Base-by-base conservation (phyloP, 2,797 vertebrate species). In the Clamator glandarius region DNA sequence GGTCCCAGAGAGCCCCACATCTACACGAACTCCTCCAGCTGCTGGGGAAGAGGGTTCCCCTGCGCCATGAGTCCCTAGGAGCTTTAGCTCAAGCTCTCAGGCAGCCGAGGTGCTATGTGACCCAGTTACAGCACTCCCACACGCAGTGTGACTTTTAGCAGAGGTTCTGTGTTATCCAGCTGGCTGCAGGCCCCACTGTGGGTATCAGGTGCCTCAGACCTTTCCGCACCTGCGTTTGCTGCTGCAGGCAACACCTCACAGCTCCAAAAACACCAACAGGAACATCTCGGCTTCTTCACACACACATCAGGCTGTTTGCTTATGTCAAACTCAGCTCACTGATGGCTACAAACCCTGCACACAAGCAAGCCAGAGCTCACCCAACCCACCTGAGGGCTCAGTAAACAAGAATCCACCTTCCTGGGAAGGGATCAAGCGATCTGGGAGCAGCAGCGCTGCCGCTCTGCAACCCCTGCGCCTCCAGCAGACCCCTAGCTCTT, bases 301-400 rank as follows among this genome's bases (percentile, higher is more conserved):
- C 62, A 16, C 7, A 0, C 25, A 3, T 5, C 8, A 5, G 13
- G 28, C 50, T 44, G 8, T 12, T 9, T 4, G 35, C 64, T 36
- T 16, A 10, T 0, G 3, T 42, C 50, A 51, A 74, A 11, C 12
- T 74, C 8, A 17, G 36, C 48, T 46, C 8, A 4, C 88, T 29
- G 24, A 31, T n/a, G 48, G 48, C 62, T 36, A 51, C 25, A 61
- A 63, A 41, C 55, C 64, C 58, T 7, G 13, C 12, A 1, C 35
- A 28, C 0, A 0, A 85, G 51, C 5, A 8, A 24, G 58, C 31
- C 52, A 14, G 25, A 62, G 52, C 62, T 61, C n/a, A 20, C 33
- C 36, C 58, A 68, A 52, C 75, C 70, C 62, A 58, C 57, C 51
- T 8, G 26, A 50, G 26, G 28, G 5, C 41, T 15, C 6, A 0